Percentiles rank a stretch among this genome's conserved stretches.
These are phyloP conservation scores for Meteorus sp. DNA, from an alignment of 1,140 invertebrate species.

Conservation along the genomic window DNA sequence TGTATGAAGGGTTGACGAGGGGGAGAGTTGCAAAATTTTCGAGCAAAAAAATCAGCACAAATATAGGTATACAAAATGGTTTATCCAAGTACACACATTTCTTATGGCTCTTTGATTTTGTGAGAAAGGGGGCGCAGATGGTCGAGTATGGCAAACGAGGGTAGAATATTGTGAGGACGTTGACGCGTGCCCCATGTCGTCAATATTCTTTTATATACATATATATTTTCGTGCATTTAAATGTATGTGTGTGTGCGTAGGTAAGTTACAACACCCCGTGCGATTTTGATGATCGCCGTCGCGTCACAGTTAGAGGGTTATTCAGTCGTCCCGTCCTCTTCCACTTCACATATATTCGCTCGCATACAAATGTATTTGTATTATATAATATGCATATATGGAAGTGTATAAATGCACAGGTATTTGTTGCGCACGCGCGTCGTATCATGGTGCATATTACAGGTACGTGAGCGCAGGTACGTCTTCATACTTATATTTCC, in stretches of 20 bases:
- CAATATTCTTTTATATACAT: not conserved
- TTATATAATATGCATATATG: no score
- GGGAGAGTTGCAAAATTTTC: no score
- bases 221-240: not conserved
- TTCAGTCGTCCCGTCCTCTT: no score
- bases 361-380: no score
- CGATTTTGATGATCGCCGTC: no score
- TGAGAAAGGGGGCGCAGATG: constrained; percentile 45
- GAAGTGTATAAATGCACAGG: constrained; percentile 6
- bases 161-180: constrained; percentile 2
- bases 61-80: no score
- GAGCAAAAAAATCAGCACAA: no score
- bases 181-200: constrained; percentile 24
- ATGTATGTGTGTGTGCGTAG: not conserved
- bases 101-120: constrained; percentile 38
- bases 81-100: no score
- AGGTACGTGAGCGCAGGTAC: not conserved
- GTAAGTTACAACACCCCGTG: not conserved
- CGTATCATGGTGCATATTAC: constrained; percentile 2
- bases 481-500: not conserved
- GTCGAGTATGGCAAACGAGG: constrained; percentile 34
- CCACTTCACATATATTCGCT: no score
- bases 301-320: no score
- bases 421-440: constrained; percentile 1
- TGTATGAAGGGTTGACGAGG: no score